These are phyloP conservation scores for Habroteleia sp. DNA, from an alignment of 2,888 invertebrate species.

Conservation along the genomic window DNA sequence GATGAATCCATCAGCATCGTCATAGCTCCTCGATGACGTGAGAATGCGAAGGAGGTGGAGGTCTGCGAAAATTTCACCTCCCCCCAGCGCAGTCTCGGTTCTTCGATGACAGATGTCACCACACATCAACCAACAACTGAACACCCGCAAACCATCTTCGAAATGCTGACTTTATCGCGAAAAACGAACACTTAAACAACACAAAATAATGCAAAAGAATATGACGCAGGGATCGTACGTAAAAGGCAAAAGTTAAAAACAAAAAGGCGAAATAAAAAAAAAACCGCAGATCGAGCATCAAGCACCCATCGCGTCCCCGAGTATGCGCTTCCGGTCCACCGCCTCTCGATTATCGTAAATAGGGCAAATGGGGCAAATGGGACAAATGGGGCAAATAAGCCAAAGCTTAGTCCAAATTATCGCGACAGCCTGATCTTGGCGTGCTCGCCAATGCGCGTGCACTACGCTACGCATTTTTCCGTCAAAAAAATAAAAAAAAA, in stretches of 20 bases:
- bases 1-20: conserved; percentile 79
- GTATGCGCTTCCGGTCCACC: conserved; percentile 54
- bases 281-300: conserved; percentile 43
- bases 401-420: conserved; percentile 35
- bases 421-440: conserved; percentile 47
- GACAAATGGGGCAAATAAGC: no score
- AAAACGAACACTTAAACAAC: conserved; percentile 53
- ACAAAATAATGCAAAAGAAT: conserved; percentile 40
- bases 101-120: conserved; percentile 76
- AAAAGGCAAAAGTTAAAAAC: conserved; percentile 30
- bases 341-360: conserved; percentile 39
- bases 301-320: conserved; percentile 30
- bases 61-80: conserved; percentile 70
- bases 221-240: neutral
- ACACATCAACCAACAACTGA: conserved; percentile 77
- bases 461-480: no score
- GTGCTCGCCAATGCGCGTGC: no score
- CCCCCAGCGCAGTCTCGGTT: conserved; percentile 72
- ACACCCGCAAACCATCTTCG: conserved; percentile 66
- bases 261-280: conserved; percentile 51
- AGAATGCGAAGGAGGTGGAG: conserved; percentile 70
- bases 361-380: no score
- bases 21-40: conserved; percentile 66
- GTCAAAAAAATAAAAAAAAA: no score
- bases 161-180: conserved; percentile 38